Conservation (phyloP, 1,140 invertebrate genomes). For the Apis florea region DNA sequence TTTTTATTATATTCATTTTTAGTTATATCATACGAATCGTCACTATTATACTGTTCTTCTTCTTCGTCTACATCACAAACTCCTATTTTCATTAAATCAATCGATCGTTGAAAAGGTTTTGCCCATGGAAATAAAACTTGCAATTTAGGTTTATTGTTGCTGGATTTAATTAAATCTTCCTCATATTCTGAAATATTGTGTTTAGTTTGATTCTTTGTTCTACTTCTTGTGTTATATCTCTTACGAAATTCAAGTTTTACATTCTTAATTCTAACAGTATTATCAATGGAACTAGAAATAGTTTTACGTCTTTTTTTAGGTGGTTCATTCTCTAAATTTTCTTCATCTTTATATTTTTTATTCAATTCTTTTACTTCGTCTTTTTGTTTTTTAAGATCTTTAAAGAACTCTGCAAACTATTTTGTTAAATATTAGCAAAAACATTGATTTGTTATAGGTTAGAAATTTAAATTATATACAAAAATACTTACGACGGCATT, state of each 20-base stretch:
- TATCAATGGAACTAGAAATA: neutral
- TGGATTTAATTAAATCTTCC: neutral
- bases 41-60: conserved; percentile 23
- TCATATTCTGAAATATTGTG: conserved; percentile 6
- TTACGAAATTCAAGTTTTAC: conserved; percentile 30
- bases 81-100: conserved; percentile 65
- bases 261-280: neutral
- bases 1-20: too few relatives aligned
- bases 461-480: conserved; percentile 1
- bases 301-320: conserved; percentile 47
- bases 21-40: conserved; percentile 3
- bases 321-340: conserved; percentile 49
- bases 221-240: conserved; percentile 68
- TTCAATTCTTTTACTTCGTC: conserved; percentile 40
- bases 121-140: conserved; percentile 69
- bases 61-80: conserved; percentile 63
- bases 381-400: conserved; percentile 58
- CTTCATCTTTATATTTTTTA: conserved; percentile 10
- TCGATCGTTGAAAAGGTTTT: conserved; percentile 62
- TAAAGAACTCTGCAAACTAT: conserved; percentile 67
- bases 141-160: conserved; percentile 41
- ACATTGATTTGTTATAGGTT: conserved; percentile 1
- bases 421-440: conserved; percentile 1
- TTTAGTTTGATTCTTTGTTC: neutral
- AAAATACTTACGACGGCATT: conserved; percentile 65